These are phyloP conservation scores for Cataglyphis cursor DNA, from an alignment of 2,888 invertebrate species.

Conservation along the genomic window DNA sequence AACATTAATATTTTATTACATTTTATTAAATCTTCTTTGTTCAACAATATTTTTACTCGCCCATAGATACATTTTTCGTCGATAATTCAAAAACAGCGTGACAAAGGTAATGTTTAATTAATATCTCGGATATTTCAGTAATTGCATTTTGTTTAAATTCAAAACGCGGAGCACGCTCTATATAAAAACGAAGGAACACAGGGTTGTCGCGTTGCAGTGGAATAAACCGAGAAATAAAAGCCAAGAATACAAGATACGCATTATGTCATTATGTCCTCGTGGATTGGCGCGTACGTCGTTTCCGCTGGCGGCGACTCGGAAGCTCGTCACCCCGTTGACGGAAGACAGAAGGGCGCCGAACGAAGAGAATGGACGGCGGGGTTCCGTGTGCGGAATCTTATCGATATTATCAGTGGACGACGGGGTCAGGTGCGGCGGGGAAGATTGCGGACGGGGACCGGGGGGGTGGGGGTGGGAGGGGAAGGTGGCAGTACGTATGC, in stretches of 20 bases:
- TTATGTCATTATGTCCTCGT: conserved; percentile 15
- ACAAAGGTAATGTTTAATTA: neutral
- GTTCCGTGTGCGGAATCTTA: conserved; percentile 65
- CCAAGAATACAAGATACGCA: neutral
- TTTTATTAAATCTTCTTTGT: neutral
- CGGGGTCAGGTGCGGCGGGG: conserved; percentile 55
- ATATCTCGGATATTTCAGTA: neutral
- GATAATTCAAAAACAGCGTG: neutral
- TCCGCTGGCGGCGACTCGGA: conserved; percentile 45
- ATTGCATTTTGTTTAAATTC: conserved; percentile 9
- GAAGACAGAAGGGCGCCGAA: conserved; percentile 58
- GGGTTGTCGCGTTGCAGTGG: neutral
- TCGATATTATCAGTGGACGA: conserved; percentile 78
- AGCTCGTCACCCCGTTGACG: conserved; percentile 31
- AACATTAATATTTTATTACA: neutral
- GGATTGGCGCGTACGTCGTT: conserved; percentile 11
- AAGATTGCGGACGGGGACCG: conserved; percentile 55
- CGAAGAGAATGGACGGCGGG: conserved; percentile 11
- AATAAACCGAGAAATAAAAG: conserved; percentile 23
- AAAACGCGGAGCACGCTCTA: too few relatives aligned
- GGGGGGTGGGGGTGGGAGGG: conserved; percentile 57
- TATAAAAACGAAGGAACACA: neutral
- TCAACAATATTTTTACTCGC: neutral
- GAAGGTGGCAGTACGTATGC: conserved; percentile 52
- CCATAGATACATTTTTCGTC: neutral